These are phyloP conservation scores for Latrodectus elegans DNA, from an alignment of 2,888 invertebrate species.

Conservation along the genomic window DNA sequence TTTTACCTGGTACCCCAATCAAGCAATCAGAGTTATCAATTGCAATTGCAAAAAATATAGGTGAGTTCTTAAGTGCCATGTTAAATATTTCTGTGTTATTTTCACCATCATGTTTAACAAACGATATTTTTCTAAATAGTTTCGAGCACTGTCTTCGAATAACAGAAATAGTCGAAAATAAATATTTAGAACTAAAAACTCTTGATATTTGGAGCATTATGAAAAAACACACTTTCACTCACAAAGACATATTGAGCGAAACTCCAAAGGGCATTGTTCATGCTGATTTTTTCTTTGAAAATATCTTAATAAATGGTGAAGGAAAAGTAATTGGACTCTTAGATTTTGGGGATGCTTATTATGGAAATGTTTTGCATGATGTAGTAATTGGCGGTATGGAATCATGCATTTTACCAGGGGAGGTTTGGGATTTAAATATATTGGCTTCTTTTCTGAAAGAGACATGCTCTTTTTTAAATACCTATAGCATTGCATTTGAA, in stretches of 20 bases:
- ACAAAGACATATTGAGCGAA: background rate
- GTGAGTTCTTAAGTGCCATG: background rate
- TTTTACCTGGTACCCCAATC: background rate
- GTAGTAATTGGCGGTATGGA: constrained; percentile 21
- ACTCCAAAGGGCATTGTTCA: constrained; percentile 16
- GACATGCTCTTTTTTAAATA: background rate
- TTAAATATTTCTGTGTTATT: background rate
- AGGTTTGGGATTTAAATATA: constrained; percentile 12
- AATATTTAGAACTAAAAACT: background rate
- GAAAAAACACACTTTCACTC: background rate
- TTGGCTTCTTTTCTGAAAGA: constrained; percentile 6
- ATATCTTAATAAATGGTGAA: constrained; percentile 13
- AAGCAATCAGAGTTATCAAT: background rate
- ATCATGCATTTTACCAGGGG: background rate
- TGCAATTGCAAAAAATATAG: background rate
- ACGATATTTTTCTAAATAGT: constrained; percentile 12
- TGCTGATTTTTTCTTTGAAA: constrained; percentile 26
- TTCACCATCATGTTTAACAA: background rate
- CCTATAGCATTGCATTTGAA: background rate
- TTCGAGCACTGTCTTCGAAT: constrained; percentile 8
- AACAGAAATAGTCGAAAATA: background rate
- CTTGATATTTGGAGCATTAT: constrained; percentile 6
- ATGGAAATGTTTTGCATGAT: constrained; percentile 21
- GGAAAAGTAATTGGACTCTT: constrained; percentile 7
- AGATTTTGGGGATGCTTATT: constrained; percentile 25